Conservation (phyloP, 2,113 vertebrate genomes). For the Butastur rufipennis region DNA sequence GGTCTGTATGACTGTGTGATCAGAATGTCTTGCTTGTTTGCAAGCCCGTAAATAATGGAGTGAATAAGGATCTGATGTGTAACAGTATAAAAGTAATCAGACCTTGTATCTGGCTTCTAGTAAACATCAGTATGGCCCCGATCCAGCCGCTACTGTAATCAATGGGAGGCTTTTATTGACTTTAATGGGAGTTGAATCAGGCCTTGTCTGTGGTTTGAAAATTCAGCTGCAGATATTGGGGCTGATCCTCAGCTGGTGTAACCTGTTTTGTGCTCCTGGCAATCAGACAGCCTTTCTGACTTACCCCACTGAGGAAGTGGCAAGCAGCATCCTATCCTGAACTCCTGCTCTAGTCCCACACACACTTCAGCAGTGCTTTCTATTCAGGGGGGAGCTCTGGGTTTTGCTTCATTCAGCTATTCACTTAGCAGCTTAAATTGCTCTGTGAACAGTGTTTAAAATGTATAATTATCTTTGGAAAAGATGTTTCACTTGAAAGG, state of each 20-base stretch:
- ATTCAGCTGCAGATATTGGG: conserved; percentile 4
- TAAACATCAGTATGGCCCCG: not conserved
- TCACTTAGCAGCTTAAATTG: not conserved
- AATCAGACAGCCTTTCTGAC: not conserved
- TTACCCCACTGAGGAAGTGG: not conserved
- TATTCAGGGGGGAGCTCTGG: not conserved
- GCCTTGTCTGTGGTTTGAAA: not conserved
- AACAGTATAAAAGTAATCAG: conserved; percentile 58
- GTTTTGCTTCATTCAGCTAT: not conserved
- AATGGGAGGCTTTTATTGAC: conserved; percentile 14
- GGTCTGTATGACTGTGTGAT: conserved; percentile 61
- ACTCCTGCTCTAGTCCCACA: not conserved
- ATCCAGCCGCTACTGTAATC: not conserved
- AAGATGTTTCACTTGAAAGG: not conserved
- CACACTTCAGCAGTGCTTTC: not conserved
- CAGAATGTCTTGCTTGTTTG: conserved; percentile 69
- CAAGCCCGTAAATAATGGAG: conserved; percentile 45
- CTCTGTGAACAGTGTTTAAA: not conserved
- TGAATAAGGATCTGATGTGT: conserved; percentile 51
- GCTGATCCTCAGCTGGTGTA: not conserved
- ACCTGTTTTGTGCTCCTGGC: not conserved
- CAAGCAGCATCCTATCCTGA: not conserved
- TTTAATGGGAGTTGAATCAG: conserved; percentile 16
- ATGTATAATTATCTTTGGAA: not conserved
- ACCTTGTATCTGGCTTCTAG: conserved; percentile 36